These are phyloP conservation scores for Petromus typicus DNA, from an alignment of 2,113 vertebrate genomes.

Conservation along the genomic window DNA sequence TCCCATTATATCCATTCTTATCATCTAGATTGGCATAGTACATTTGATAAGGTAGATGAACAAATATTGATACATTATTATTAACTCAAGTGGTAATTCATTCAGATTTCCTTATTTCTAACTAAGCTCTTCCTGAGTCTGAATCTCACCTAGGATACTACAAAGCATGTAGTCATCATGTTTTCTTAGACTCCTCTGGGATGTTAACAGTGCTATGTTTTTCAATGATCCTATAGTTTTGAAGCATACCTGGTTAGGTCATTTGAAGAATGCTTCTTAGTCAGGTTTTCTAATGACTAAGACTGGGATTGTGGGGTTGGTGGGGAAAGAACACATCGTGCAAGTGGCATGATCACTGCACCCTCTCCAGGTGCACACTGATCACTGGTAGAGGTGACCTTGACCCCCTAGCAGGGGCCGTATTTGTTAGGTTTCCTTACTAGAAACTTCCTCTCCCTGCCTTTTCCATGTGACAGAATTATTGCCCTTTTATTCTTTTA, in stretches of 20 bases:
- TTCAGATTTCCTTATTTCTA: slow-evolving; percentile 4
- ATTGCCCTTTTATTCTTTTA: not conserved
- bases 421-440: not conserved
- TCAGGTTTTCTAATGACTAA: not conserved
- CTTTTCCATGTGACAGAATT: not conserved
- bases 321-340: not conserved
- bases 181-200: not conserved
- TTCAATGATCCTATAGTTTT: not conserved
- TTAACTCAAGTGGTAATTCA: not conserved
- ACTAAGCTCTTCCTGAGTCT: not conserved
- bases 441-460: not conserved
- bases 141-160: not conserved
- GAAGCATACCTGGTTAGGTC: not conserved
- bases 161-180: rapidly evolving
- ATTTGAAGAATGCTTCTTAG: not conserved
- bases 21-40: not conserved
- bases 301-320: not conserved
- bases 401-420: rapidly evolving
- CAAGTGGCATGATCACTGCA: not conserved
- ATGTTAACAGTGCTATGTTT: not conserved
- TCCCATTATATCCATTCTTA: not conserved
- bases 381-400: not conserved
- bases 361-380: not conserved
- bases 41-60: not conserved
- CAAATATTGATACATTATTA: not conserved